These are phyloP conservation scores for Eidolon dupreanum DNA, from an alignment of 2,797 vertebrate genomes.

Conservation along the genomic window DNA sequence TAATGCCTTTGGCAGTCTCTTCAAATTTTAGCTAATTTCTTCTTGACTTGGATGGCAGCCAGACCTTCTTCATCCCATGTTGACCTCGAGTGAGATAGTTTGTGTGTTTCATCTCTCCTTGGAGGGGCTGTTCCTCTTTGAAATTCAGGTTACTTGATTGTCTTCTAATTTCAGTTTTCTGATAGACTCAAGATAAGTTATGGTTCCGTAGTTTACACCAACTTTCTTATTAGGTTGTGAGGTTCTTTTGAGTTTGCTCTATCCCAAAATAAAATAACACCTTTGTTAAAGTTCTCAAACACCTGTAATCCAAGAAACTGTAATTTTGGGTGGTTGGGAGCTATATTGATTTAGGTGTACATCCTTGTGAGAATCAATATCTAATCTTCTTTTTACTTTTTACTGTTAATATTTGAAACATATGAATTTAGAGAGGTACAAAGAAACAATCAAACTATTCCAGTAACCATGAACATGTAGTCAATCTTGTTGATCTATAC, in stretches of 20 bases:
- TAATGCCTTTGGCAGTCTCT: neutral
- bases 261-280: neutral
- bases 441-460: neutral
- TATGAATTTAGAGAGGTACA: neutral
- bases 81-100: neutral
- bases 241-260: neutral
- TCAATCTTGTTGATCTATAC: neutral
- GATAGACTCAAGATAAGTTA: neutral
- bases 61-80: neutral
- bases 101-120: neutral
- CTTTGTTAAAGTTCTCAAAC: neutral
- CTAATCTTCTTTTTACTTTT: neutral
- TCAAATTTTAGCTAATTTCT: neutral
- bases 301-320: neutral
- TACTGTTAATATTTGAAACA: neutral
- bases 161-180: neutral
- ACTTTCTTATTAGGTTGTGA: neutral
- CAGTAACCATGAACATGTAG: neutral
- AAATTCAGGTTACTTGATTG: neutral
- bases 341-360: neutral
- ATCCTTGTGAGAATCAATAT: neutral
- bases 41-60: neutral
- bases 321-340: neutral
- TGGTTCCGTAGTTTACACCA: neutral
- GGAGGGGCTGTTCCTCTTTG: neutral